Percentiles rank a stretch among this genome's conserved stretches.
phyloP scores from a whole-genome alignment of 2,888 invertebrate genomes.

The Agonopterix subpropinquella region DNA sequence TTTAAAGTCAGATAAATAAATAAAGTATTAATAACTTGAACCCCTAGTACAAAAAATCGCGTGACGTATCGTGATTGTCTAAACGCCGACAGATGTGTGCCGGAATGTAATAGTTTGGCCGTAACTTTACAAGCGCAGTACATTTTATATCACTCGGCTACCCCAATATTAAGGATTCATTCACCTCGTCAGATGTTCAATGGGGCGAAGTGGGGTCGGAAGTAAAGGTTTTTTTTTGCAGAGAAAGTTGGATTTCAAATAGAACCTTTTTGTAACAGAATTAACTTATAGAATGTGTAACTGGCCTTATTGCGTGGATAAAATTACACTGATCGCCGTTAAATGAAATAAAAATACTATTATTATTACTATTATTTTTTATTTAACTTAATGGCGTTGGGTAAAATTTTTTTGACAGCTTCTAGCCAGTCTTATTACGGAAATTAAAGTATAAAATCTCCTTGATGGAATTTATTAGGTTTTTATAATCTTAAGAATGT shows the following conservation, averaged over 20 bases:
- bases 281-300: neutral
- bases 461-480: no score
- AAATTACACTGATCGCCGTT: no score
- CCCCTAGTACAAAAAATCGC: slow-evolving; percentile 42
- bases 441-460: no score
- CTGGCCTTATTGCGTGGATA: no score
- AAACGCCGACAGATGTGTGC: slow-evolving; percentile 73
- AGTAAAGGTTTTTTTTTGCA: slow-evolving; percentile 49
- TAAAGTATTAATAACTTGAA: slow-evolving; percentile 40
- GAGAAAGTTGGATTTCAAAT: slow-evolving; percentile 38
- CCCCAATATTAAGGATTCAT: slow-evolving; percentile 57
- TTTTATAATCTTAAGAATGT: no score
- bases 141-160: slow-evolving; percentile 60
- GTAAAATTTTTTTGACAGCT: no score
- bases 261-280: slow-evolving; percentile 19
- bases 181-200: slow-evolving; percentile 74
- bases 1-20: no score
- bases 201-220: slow-evolving; percentile 55
- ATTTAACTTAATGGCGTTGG: no score
- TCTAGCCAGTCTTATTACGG: no score
- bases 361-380: no score
- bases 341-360: no score
- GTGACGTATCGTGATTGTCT: slow-evolving; percentile 75
- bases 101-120: slow-evolving; percentile 70
- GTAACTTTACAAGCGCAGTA: slow-evolving; percentile 56